Conservation (phyloP, 2,113 vertebrate species). For the Ahaetulla prasina region DNA sequence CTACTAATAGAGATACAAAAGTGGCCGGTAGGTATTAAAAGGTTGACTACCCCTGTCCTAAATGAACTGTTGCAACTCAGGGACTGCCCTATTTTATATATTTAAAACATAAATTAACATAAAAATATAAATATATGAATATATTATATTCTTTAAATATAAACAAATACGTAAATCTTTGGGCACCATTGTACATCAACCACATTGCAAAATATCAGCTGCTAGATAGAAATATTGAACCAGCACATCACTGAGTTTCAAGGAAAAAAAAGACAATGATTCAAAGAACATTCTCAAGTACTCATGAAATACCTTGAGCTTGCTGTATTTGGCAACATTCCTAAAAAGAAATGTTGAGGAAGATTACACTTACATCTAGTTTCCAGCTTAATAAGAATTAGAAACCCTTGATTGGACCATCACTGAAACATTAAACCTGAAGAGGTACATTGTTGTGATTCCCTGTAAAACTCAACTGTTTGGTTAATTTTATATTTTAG, state of each 20-base stretch:
- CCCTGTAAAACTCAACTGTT: conserved; percentile 21
- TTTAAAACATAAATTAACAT: not conserved
- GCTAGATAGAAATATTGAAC: not conserved
- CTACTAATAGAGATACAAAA: no score
- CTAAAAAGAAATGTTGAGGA: not conserved
- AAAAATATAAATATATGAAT: not conserved
- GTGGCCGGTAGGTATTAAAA: no score
- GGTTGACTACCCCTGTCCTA: no score
- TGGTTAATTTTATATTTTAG: conserved; percentile 14
- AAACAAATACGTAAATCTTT: not conserved
- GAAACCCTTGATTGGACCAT: not conserved
- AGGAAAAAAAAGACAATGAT: not conserved
- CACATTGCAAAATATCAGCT: not conserved
- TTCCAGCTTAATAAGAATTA: not conserved
- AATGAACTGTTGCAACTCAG: not conserved
- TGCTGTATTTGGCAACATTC: not conserved
- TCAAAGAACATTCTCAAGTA: not conserved
- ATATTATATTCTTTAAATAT: not conserved
- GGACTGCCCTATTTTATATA: not conserved
- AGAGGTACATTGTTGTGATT: not conserved
- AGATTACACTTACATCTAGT: not conserved
- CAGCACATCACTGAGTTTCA: not conserved
- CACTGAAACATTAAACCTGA: conserved; percentile 18
- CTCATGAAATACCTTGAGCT: not conserved
- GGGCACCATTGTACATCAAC: not conserved